Conservation (phyloP, 2,113 vertebrate genomes). For the Pampusana beccarii region DNA sequence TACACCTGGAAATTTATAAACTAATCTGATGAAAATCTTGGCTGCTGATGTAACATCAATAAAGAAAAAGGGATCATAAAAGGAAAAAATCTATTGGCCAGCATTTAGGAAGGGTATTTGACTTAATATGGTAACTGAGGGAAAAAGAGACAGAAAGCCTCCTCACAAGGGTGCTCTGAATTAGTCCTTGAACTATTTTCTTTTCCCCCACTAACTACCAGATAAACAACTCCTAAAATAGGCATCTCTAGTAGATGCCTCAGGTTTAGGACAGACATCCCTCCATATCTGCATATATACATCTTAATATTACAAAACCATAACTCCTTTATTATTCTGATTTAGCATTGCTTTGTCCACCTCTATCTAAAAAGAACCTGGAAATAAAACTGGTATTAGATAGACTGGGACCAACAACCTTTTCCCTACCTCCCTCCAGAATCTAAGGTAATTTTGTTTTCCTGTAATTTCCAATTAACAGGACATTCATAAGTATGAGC, state of each 20-base stretch:
- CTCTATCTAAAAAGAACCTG: background rate
- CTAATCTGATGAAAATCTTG: background rate
- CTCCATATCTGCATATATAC: background rate
- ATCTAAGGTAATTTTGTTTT: background rate
- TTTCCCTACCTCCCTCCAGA: rapidly evolving
- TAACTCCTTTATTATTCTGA: background rate
- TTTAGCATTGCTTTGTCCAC: background rate
- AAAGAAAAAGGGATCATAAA: background rate
- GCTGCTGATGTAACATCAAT: background rate
- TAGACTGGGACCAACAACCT: background rate
- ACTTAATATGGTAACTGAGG: background rate
- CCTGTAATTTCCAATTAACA: background rate
- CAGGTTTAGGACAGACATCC: background rate
- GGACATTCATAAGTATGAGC: background rate
- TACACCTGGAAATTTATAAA: background rate
- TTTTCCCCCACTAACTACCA: background rate
- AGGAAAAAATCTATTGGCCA: background rate
- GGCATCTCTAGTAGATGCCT: background rate
- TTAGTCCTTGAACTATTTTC: background rate
- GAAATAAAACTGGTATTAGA: background rate
- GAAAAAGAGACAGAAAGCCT: background rate
- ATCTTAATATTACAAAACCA: background rate
- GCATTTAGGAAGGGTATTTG: background rate
- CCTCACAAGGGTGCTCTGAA: background rate
- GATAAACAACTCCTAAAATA: background rate